Conservation (phyloP, 2,797 vertebrate species). For the Sciurus carolinensis region DNA sequence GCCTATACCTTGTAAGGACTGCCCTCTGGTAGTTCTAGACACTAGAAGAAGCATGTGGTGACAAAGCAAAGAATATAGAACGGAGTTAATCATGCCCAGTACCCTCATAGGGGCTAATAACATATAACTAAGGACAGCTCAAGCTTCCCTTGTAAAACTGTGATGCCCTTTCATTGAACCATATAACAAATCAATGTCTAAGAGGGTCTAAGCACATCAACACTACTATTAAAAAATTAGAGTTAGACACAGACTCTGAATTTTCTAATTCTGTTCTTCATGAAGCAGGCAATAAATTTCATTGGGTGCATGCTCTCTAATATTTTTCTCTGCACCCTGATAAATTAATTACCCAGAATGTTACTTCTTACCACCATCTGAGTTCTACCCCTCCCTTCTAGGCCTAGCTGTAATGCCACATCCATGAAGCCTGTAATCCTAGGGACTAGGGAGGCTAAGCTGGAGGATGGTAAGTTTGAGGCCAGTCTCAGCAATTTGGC, state of each 20-base stretch:
- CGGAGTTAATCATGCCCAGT: not conserved
- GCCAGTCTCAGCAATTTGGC: too few species aligned
- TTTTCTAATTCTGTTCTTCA: constrained; percentile 47
- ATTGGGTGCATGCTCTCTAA: not conserved
- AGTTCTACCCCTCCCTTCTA: not conserved
- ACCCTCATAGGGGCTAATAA: not conserved
- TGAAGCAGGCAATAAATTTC: constrained; percentile 10
- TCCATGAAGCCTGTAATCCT: not conserved
- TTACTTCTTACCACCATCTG: not conserved
- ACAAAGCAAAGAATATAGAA: not conserved
- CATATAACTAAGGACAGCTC: not conserved
- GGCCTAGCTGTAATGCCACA: not conserved
- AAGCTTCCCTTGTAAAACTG: constrained; percentile 4
- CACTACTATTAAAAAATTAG: not conserved
- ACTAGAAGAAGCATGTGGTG: not conserved
- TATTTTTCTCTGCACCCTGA: not conserved
- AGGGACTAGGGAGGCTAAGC: too few species aligned
- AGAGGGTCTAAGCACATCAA: constrained; percentile 18
- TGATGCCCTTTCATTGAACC: constrained; percentile 13
- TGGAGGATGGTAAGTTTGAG: too few species aligned
- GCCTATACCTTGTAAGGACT: not conserved
- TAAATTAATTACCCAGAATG: not conserved
- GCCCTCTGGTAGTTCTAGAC: not conserved
- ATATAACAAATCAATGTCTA: constrained; percentile 9
- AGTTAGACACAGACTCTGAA: constrained; percentile 26